A percentile compares a stretch with the other conserved stretches of the same genome.
Evolutionary conservation across 2,888 invertebrate genomes (phyloP).

Genomic region (Macrosoma leucophasiata): DNA sequence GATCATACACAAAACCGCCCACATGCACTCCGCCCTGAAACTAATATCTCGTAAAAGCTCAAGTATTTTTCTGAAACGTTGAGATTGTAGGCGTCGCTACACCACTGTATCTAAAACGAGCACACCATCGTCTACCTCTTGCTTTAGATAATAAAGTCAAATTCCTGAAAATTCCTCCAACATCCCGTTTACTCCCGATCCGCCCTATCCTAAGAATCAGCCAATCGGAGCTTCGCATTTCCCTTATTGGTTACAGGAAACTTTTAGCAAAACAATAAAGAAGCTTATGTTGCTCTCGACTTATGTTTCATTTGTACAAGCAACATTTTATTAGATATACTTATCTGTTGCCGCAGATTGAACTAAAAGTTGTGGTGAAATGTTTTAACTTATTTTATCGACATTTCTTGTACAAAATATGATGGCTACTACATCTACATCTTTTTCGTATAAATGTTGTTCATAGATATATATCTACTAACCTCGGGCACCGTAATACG

Average conservation of each 20-base stretch:
- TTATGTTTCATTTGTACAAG: slow-evolving; percentile 43
- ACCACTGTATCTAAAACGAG: slow-evolving; percentile 34
- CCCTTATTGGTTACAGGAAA: slow-evolving; percentile 59
- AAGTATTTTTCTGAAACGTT: slow-evolving; percentile 32
- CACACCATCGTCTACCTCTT: slow-evolving; percentile 42
- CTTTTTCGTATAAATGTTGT: too few species aligned
- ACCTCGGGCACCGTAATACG: too few species aligned
- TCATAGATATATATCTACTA: too few species aligned
- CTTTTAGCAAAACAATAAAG: slow-evolving; percentile 42
- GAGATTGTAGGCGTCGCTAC: slow-evolving; percentile 56
- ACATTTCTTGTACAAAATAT: too few species aligned
- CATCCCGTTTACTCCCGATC: slow-evolving; percentile 48
- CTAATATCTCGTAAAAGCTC: slow-evolving; percentile 37
- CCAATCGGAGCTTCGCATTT: slow-evolving; percentile 44
- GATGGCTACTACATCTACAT: too few species aligned
- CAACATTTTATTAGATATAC: slow-evolving; percentile 11
- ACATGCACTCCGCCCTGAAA: slow-evolving; percentile 55
- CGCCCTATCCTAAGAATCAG: slow-evolving; percentile 42
- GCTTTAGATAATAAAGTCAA: slow-evolving; percentile 40
- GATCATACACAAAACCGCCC: slow-evolving; percentile 44
- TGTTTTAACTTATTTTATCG: too few species aligned
- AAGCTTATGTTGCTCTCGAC: slow-evolving; percentile 43
- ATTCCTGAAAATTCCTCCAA: slow-evolving; percentile 34
- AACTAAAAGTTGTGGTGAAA: not conserved
- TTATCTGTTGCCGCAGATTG: not conserved